phyloP scores from a whole-genome alignment of 2,888 invertebrate genomes.

The Drosophila picticornis region DNA sequence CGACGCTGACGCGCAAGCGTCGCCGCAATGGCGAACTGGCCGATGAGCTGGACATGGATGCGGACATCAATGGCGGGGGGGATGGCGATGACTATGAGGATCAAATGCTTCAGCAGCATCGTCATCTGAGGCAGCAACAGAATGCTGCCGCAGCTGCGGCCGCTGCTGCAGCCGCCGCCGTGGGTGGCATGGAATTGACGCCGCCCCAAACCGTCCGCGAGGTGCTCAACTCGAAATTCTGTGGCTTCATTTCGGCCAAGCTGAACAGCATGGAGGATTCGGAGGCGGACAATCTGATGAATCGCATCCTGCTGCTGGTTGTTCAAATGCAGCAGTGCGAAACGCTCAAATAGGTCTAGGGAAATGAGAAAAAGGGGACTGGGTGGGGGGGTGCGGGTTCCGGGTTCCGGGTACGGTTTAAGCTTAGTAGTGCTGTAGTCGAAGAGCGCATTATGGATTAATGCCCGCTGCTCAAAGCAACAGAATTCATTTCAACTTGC shows the following conservation, averaged over 20 bases:
- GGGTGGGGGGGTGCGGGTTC: constrained; percentile 1
- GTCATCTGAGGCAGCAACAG: constrained; percentile 82
- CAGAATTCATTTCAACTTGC: constrained; percentile 41
- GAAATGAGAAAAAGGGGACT: constrained; percentile 23
- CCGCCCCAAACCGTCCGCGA: constrained; percentile 83
- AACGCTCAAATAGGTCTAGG: constrained; percentile 8
- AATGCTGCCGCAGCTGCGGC: constrained; percentile 47
- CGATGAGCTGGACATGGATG: constrained; percentile 53
- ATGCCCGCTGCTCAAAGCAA: constrained; percentile 62
- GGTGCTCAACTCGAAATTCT: constrained; percentile 83
- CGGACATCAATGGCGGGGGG: constrained; percentile 58
- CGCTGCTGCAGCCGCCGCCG: constrained; percentile 44
- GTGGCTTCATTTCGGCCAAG: constrained; percentile 84
- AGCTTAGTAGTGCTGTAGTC: constrained; percentile 31
- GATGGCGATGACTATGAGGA: constrained; percentile 82
- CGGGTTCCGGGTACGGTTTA: constrained; percentile 7
- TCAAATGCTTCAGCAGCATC: constrained; percentile 83
- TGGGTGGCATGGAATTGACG: constrained; percentile 70
- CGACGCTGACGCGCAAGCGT: constrained; percentile 57
- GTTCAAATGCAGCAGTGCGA: constrained; percentile 81
- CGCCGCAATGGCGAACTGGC: constrained; percentile 61
- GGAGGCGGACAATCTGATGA: constrained; percentile 84
- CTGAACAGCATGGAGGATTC: constrained; percentile 84
- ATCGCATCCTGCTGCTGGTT: constrained; percentile 82
- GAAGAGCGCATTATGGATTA: constrained; percentile 57